These are phyloP conservation scores for Leuciscus idus DNA, from an alignment of 2,113 vertebrate genomes.

Conservation along the genomic window DNA sequence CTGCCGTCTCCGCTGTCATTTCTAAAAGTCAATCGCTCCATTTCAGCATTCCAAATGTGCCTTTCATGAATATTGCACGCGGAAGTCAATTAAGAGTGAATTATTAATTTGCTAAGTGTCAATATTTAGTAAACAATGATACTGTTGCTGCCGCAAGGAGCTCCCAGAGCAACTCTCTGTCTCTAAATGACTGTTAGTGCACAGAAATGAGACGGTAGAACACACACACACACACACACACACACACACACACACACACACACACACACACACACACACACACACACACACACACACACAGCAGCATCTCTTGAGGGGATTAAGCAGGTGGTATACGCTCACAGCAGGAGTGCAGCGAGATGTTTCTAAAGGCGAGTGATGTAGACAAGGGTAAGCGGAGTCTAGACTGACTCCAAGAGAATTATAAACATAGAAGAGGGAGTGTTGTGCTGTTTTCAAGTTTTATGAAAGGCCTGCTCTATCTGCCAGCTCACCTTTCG, in stretches of 20 bases:
- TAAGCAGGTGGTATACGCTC: conserved; percentile 32
- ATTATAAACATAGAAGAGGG: conserved; percentile 20
- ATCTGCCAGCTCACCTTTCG: neutral
- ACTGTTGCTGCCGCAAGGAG: conserved; percentile 25
- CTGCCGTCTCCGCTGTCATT: conserved; percentile 23
- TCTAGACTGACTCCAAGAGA: conserved; percentile 35
- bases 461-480: neutral
- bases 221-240: neutral
- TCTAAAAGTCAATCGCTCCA: conserved; percentile 41
- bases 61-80: conserved; percentile 65
- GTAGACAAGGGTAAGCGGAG: conserved; percentile 28
- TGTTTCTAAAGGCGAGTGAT: conserved; percentile 33
- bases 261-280: neutral
- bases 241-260: neutral
- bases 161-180: conserved; percentile 17
- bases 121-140: conserved; percentile 68
- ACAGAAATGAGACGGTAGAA: neutral
- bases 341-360: conserved; percentile 10
- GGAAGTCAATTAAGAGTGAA: conserved; percentile 62
- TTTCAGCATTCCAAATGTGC: conserved; percentile 40
- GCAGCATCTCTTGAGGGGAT: conserved; percentile 29
- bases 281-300: neutral
- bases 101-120: conserved; percentile 64
- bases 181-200: conserved; percentile 29
- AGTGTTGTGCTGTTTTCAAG: neutral